Base-by-base conservation (phyloP, 2,797 vertebrate species). In the Hydrolagus colliei region DNA sequence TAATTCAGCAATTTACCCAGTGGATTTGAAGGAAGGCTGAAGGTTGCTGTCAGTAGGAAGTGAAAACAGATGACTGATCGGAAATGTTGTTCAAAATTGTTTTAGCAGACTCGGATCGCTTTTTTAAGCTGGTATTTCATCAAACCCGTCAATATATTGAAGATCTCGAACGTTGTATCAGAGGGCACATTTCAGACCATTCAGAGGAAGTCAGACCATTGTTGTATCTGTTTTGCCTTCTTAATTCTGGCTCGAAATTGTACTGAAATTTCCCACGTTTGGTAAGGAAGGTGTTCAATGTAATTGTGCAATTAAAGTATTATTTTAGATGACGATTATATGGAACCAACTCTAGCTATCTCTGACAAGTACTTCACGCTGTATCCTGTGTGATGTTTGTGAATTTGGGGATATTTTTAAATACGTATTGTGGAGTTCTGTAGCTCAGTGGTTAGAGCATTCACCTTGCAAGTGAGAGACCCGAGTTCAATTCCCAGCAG, bases 181-280 rank as follows among this genome's bases (percentile, higher is more conserved):
- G 20, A 16, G 79, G 4, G 63, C 27, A 41, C 63, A 41, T 76
- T 76, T 18, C 11, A 76, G 68, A 68, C 18, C 68, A 27, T 68
- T 82, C 18, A 14, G 67, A 18, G 14, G 18, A 27, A 68, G 32
- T 82, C 3, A 82, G 9, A 1, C 74, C n/a, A 9, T 59, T 76
- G 0, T 13, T 27, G 27, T 27, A 27, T 27, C 27, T 27, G 27
- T 27, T 27, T 27, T 20, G 2, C 4, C 11, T n/a, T 77, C 13
- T 63, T 13, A 27, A 6, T 79, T 79, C 65, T 27, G n/a, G 6
- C 20, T 41, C 41, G 67, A 82, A 82, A 82, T 41, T 20, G 59
- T 59, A 18, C 16, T 80, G n/a, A 62, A 67, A 65, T 80, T 63
- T 80, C 78, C 27, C 61, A 22, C 11, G 16, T 80, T 79, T 79